Percentiles rank a stretch among this genome's conserved stretches.
These are phyloP conservation scores for Sebastiscus albofasciatus DNA, from an alignment of 2,797 vertebrate species.

Conservation along the genomic window DNA sequence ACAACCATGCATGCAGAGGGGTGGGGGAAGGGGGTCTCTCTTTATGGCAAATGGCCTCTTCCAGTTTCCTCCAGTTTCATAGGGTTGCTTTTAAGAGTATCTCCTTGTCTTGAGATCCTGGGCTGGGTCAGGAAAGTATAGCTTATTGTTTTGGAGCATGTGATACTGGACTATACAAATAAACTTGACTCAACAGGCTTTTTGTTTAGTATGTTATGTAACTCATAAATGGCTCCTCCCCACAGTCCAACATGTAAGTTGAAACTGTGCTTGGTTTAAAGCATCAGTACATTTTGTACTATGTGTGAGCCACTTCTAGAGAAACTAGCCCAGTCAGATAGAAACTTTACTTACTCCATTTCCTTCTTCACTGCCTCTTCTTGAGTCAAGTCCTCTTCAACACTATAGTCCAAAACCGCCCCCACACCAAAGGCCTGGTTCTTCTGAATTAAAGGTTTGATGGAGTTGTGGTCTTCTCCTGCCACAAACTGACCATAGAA, in stretches of 20 bases:
- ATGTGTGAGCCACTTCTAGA: background rate
- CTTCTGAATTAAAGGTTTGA: constrained; percentile 88
- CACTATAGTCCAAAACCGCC: constrained; percentile 93
- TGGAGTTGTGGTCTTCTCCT: constrained; percentile 92
- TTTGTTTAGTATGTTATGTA: constrained; percentile 6
- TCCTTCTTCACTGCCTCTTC: constrained; percentile 88
- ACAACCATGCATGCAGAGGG: background rate
- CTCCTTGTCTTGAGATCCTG: background rate
- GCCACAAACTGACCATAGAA: constrained; percentile 98
- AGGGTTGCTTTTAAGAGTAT: background rate
- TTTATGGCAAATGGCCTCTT: background rate
- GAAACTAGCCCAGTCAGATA: background rate
- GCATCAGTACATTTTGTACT: background rate
- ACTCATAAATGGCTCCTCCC: background rate
- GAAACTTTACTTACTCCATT: constrained; percentile 85
- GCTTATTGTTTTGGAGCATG: background rate
- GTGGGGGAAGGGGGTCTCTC: too few species aligned
- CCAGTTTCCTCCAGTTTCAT: background rate
- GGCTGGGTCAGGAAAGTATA: background rate
- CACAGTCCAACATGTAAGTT: background rate
- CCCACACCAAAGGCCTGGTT: constrained; percentile 91
- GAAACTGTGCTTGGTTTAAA: background rate
- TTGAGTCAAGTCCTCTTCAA: constrained; percentile 90
- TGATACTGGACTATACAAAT: background rate
- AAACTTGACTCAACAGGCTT: background rate